Base-by-base conservation (phyloP, 2,113 vertebrate genomes). In the Labrus mixtus region DNA sequence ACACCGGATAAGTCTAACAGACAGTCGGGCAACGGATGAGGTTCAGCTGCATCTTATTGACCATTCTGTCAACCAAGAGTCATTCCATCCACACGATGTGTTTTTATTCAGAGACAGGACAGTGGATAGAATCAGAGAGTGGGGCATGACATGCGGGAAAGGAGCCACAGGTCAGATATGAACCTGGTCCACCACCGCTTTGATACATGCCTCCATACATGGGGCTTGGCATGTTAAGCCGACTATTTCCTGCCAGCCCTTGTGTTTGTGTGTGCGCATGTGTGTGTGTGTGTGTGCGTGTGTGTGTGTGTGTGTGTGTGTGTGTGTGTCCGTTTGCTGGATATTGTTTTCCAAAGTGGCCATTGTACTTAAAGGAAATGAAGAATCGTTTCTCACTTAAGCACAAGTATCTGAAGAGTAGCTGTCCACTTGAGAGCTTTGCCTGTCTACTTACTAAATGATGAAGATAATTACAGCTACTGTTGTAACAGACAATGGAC, bases 401-500 rank as follows among this genome's bases (percentile, higher is more conserved):
- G 25, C 1, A 48, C n/a, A 58, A 39, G 25, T 36, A 65, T 65
- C 25, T 39, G 22, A 43, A 45, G 20, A 56, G 60, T 33, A 23
- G 16, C 45, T 46, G 63, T 53, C 45, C 45, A 60, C 22, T 66
- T 63, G 3, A 48, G 22, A 58, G 25, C 67, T 57, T 36, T 50
- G 4, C 46, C 33, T 25, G 36, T 61, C 53, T 63, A 20, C 45
- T 23, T 57, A 55, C 20, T 51, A 39, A 56, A 68, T 72, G 64
- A 37, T 54, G 46, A 51, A n/a, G 48, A 79, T 68, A 43, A 65
- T 57, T 64, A 45, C 41, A 68, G 37, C 46, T 45, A 63, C 68
- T 63, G 70, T 48, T 75, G 62, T 60, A 59, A 78, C 70, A 33
- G 33, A 72, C 51, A 64, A 8, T 62, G 6, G 22, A 1, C 8